phyloP scores from a whole-genome alignment of 2,888 invertebrate genomes.

The Chrysolina americana region DNA sequence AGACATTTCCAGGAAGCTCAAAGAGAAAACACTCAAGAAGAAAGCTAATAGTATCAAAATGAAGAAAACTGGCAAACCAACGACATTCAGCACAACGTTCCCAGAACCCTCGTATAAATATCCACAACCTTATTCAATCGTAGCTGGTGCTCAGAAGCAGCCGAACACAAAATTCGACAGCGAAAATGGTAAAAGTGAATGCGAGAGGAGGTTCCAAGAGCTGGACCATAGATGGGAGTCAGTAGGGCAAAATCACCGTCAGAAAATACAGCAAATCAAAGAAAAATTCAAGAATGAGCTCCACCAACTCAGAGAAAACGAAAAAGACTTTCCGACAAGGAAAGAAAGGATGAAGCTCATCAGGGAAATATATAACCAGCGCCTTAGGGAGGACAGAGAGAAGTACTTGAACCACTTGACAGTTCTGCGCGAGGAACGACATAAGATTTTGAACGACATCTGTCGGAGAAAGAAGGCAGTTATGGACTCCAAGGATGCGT shows the following conservation, averaged over 20 bases:
- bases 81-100: not conserved
- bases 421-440: constrained; percentile 56
- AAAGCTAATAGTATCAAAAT: constrained; percentile 15
- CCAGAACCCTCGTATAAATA: not conserved
- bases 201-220: constrained; percentile 58
- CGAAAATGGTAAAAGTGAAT: constrained; percentile 59
- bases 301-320: constrained; percentile 52
- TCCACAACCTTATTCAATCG: not conserved
- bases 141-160: not conserved
- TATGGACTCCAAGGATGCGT: constrained; percentile 54
- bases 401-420: constrained; percentile 54
- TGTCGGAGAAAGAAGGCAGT: constrained; percentile 49
- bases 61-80: constrained; percentile 28
- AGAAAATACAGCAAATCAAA: constrained; percentile 57
- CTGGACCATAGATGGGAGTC: constrained; percentile 54
- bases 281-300: constrained; percentile 57
- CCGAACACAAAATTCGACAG: constrained; percentile 2
- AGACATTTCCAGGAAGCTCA: constrained; percentile 7
- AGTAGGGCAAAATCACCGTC: constrained; percentile 54
- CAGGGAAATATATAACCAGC: constrained; percentile 57
- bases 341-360: constrained; percentile 54
- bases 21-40: constrained; percentile 27
- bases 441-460: constrained; percentile 51
- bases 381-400: constrained; percentile 56
- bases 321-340: constrained; percentile 51